A percentile compares a stretch with the other conserved stretches of the same genome.
phyloP scores from a whole-genome alignment of 2,797 vertebrate genomes.

The Myotis findleyi region DNA sequence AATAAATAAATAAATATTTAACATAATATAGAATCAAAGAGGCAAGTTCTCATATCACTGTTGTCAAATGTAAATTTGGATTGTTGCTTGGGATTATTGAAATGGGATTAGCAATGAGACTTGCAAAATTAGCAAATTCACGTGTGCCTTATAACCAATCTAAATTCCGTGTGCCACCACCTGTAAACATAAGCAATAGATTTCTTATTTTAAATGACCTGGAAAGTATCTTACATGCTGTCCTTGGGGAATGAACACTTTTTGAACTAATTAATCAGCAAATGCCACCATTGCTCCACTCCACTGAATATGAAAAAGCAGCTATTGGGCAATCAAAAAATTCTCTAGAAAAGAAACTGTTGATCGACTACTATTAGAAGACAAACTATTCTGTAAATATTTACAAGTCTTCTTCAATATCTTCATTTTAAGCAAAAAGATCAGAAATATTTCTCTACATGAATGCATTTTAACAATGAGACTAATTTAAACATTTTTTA shows the following conservation, averaged over 20 bases:
- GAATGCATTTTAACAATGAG: constrained; percentile 33
- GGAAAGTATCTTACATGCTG: constrained; percentile 82
- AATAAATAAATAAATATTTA: not conserved
- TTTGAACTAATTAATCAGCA: constrained; percentile 88
- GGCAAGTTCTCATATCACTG: not conserved
- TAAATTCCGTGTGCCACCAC: constrained; percentile 82
- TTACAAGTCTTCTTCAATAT: constrained; percentile 31
- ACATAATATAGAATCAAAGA: constrained; percentile 18
- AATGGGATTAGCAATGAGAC: constrained; percentile 74
- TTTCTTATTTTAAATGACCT: constrained; percentile 81
- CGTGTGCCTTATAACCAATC: constrained; percentile 73
- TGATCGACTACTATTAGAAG: constrained; percentile 54
- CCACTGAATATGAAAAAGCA: constrained; percentile 81
- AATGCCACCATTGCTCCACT: constrained; percentile 82
- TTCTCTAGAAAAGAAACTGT: constrained; percentile 69
- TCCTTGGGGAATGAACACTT: constrained; percentile 81
- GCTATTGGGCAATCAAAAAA: constrained; percentile 69
- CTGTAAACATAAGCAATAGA: constrained; percentile 84
- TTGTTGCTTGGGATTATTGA: constrained; percentile 62
- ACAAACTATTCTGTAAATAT: not conserved
- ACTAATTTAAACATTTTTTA: constrained; percentile 50
- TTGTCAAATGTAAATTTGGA: constrained; percentile 78
- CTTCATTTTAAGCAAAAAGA: constrained; percentile 50
- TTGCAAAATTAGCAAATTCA: constrained; percentile 71
- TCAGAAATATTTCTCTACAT: not conserved